Evolutionary conservation across 2,113 vertebrate species (phyloP), one percentile per base, ranked within the genome.

Genomic region (Cebidichthys violaceus): DNA sequence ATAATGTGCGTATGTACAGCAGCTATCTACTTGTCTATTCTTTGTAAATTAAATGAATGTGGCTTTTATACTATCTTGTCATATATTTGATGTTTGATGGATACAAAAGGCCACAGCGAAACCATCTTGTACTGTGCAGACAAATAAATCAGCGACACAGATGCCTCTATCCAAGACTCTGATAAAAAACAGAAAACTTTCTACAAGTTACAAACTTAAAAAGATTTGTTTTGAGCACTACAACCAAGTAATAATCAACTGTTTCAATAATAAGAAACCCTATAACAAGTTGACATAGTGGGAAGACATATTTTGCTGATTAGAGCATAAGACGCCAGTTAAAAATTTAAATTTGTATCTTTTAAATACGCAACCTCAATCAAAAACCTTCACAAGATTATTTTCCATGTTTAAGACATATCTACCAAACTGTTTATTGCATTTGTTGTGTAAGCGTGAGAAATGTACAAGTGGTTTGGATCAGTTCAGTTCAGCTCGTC

Each of bases 401-500:
- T 52, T 17, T 50, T 3, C 35, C 0, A 37, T 61, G 15, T 77
- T 57, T 61, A 0, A 70, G 1, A 77, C 18, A 7, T 15, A 1
- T 45, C 29, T 54, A 9, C 41, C 50, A 8, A 85, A 35, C 18
- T n/a, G 0, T 0, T 77, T 29, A 24, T 8, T 8, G 52, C 4
- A 1, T 45, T 47, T 69, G 9, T 70, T 6, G 7, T 24, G 20
- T 4, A 22, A 41, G 10, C 37, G 39, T 13, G 6, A 68, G 64
- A 84, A 76, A 68, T 20, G 57, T 52, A n/a, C 17, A 73, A 35
- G 64, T 14, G 15, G 29, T 35, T 11, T 31, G 11, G 22, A 24
- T 65, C 62, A 8, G 31, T 54, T 65, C 3, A 69, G 62, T 74
- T 57, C 64, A 81, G 55, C 27, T 95, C 94, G 4, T 95, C 94